Conservation (phyloP, 2,888 invertebrate genomes). For the Stenoptilia bipunctidactyla region DNA sequence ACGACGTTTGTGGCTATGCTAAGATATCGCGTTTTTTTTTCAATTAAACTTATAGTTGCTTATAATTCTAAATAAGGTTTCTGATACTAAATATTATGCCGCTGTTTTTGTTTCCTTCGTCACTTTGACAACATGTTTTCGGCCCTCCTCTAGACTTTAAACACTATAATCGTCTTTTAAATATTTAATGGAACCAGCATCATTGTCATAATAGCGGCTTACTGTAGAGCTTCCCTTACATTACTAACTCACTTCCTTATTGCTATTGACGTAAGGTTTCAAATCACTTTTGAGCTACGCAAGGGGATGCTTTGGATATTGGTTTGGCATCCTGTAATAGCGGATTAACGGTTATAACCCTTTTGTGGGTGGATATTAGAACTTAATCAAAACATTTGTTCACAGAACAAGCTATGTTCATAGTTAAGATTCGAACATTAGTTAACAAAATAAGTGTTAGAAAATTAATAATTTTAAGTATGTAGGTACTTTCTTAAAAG, state of each 20-base stretch:
- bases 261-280: constrained; percentile 15
- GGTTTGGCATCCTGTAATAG: constrained; percentile 58
- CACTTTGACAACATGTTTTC: constrained; percentile 5
- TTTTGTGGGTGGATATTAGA: constrained; percentile 58
- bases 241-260: too few relatives aligned
- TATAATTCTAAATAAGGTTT: too few relatives aligned
- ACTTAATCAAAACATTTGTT: constrained; percentile 52
- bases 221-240: too few relatives aligned
- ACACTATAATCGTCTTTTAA: constrained; percentile 16
- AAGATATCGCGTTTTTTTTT: too few relatives aligned
- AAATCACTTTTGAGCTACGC: constrained; percentile 16
- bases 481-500: too few relatives aligned
- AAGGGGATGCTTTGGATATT: constrained; percentile 22
- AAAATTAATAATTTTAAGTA: too few relatives aligned
- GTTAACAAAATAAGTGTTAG: too few relatives aligned
- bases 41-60: too few relatives aligned
- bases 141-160: constrained; percentile 26
- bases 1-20: too few relatives aligned
- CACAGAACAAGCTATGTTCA: constrained; percentile 14
- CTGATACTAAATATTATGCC: too few relatives aligned
- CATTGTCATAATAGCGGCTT: constrained; percentile 43
- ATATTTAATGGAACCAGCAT: constrained; percentile 39
- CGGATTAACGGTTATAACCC: constrained; percentile 58
- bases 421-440: too few relatives aligned
- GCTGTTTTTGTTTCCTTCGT: too few relatives aligned